phyloP scores from a whole-genome alignment of 2,888 invertebrate genomes.

The Odontomyia ornata region DNA sequence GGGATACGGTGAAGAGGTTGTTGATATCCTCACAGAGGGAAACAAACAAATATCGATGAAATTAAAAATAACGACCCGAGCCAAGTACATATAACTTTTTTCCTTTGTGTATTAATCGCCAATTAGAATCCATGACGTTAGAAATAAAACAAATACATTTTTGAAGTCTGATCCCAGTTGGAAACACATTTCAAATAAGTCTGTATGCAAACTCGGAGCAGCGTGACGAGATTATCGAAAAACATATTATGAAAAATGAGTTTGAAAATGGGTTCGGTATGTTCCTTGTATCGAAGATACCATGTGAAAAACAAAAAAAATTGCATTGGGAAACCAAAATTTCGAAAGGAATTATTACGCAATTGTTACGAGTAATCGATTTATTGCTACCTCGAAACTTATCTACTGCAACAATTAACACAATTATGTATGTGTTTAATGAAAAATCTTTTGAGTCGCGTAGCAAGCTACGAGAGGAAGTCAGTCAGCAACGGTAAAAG shows the following conservation, averaged over 20 bases:
- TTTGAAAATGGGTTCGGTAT: conserved; percentile 73
- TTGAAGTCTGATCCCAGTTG: conserved; percentile 59
- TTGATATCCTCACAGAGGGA: too few relatives aligned
- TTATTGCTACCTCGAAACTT: conserved; percentile 80
- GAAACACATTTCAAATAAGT: conserved; percentile 60
- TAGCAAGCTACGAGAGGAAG: too few relatives aligned
- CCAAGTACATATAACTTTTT: too few relatives aligned
- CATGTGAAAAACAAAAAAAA: conserved; percentile 82
- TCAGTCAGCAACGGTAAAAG: too few relatives aligned
- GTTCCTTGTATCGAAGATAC: conserved; percentile 78
- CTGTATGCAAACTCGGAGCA: conserved; percentile 44
- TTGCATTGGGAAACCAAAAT: conserved; percentile 74
- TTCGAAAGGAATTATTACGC: conserved; percentile 69
- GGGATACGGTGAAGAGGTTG: too few relatives aligned
- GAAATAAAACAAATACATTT: conserved; percentile 62
- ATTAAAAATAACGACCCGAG: too few relatives aligned
- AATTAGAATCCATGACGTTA: conserved; percentile 82
- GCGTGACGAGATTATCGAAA: conserved; percentile 50
- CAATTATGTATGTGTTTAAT: too few relatives aligned
- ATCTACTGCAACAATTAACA: conserved; percentile 83
- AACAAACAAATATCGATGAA: too few relatives aligned
- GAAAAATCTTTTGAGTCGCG: too few relatives aligned
- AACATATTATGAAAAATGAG: conserved; percentile 64
- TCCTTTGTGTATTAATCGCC: too few relatives aligned
- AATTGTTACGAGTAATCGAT: conserved; percentile 70